Evolutionary conservation across 2,797 vertebrate species (phyloP).

Genomic region (Diglossa cyanea): DNA sequence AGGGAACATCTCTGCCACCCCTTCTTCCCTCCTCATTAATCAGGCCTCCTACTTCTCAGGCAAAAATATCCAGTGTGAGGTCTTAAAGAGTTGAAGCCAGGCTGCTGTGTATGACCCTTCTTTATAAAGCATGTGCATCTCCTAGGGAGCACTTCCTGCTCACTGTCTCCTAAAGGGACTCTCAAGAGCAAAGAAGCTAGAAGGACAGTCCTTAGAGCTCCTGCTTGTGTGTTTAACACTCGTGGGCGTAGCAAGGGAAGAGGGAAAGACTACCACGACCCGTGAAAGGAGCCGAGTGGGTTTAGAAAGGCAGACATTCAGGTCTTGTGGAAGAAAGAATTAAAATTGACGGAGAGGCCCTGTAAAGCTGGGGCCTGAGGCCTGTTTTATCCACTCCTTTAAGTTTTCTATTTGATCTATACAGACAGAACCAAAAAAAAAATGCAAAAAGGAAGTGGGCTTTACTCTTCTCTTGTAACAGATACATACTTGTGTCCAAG

Average conservation of each 20-base stretch:
- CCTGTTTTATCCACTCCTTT: neutral
- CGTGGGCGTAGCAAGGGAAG: rapidly evolving
- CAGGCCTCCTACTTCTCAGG: rapidly evolving
- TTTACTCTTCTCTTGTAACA: neutral
- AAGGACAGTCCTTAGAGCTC: neutral
- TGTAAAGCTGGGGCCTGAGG: neutral
- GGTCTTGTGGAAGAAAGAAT: neutral
- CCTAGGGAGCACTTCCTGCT: neutral
- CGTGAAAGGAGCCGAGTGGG: neutral
- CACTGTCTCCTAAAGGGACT: neutral
- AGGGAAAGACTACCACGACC: rapidly evolving
- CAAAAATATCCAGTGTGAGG: neutral
- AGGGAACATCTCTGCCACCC: neutral
- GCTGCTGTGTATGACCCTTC: neutral
- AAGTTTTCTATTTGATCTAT: neutral
- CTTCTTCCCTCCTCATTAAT: neutral
- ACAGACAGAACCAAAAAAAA: neutral
- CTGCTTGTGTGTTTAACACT: neutral
- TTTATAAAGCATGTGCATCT: neutral
- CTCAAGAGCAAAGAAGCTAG: neutral
- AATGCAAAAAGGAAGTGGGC: neutral
- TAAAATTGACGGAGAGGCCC: neutral
- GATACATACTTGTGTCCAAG: neutral
- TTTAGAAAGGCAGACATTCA: neutral
- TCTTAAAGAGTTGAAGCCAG: neutral